Evolutionary conservation across 2,888 invertebrate species (phyloP).

Genomic region (Camptogramma bilineatum): DNA sequence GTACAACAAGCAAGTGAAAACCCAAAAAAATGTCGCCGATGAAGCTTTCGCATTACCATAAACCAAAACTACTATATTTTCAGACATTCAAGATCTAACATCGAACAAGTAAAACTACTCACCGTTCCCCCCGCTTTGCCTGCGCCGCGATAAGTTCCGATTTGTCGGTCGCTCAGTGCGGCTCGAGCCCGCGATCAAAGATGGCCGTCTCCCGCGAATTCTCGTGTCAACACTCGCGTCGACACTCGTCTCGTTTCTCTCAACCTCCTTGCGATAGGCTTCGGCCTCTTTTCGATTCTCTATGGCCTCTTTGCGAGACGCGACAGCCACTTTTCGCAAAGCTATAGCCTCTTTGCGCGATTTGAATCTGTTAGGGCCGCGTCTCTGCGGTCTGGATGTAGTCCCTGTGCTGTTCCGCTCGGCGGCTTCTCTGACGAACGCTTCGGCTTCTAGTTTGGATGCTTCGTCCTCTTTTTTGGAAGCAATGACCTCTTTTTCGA

Average conservation of each 20-base stretch:
- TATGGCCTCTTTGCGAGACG: conserved; percentile 25
- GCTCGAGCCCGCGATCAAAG: conserved; percentile 62
- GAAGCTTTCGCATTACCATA: conserved; percentile 8
- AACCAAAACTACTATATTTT: conserved; percentile 13
- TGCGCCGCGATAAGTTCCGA: conserved; percentile 71
- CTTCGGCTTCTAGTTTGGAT: conserved; percentile 32
- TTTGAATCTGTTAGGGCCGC: conserved; percentile 29
- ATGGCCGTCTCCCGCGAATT: conserved; percentile 63
- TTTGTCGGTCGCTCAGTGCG: conserved; percentile 69
- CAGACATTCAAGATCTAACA: conserved; percentile 13
- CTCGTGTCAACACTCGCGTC: conserved; percentile 44
- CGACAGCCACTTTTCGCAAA: conserved; percentile 25
- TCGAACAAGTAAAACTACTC: conserved; percentile 58
- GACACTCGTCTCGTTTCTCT: conserved; percentile 52
- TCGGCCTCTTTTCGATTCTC: conserved; percentile 47
- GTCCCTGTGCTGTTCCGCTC: conserved; percentile 31
- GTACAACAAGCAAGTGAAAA: not conserved
- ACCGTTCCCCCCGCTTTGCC: conserved; percentile 74
- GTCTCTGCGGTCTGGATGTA: conserved; percentile 28
- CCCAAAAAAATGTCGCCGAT: not conserved
- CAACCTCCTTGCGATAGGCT: conserved; percentile 52
- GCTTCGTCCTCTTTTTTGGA: conserved; percentile 30
- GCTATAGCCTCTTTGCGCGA: conserved; percentile 29
- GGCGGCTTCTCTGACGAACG: conserved; percentile 27
- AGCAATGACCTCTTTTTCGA: conserved; percentile 42